Percentiles rank a stretch among this genome's conserved stretches.
These are phyloP conservation scores for Craseonycteris thonglongyai DNA, from an alignment of 2,113 vertebrate species.

Conservation along the genomic window DNA sequence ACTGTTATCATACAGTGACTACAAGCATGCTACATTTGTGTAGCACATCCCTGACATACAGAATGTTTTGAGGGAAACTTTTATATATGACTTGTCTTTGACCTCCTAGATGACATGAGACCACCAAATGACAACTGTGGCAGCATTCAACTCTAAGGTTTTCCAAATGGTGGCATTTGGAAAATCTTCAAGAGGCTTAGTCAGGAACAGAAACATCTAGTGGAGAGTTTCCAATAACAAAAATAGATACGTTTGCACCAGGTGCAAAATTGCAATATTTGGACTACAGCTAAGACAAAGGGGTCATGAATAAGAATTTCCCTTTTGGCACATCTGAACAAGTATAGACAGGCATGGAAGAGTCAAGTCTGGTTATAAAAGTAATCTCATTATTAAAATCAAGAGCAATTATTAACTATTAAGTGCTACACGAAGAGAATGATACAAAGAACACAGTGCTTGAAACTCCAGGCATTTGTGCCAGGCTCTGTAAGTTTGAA, in stretches of 20 bases:
- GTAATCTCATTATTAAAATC: conserved; percentile 31
- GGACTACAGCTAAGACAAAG: not conserved
- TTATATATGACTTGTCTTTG: conserved; percentile 60
- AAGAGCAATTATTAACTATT: not conserved
- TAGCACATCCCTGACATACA: conserved; percentile 14
- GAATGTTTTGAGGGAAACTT: conserved; percentile 58
- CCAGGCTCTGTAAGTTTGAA: not conserved
- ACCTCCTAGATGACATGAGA: conserved; percentile 52
- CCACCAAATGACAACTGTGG: conserved; percentile 55
- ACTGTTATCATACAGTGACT: conserved; percentile 65
- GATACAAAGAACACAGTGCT: not conserved
- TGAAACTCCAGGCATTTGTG: not conserved
- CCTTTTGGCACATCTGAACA: not conserved
- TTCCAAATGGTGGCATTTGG: conserved; percentile 45
- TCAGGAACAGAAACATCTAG: conserved; percentile 39
- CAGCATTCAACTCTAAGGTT: conserved; percentile 52
- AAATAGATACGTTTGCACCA: conserved; percentile 17
- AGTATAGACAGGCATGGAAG: not conserved
- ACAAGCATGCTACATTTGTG: conserved; percentile 42
- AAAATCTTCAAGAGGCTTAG: conserved; percentile 42
- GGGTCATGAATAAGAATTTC: not conserved
- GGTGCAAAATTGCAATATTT: conserved; percentile 29
- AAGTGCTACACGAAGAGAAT: not conserved
- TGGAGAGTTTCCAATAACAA: conserved; percentile 23
- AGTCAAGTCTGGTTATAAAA: not conserved